Evolutionary conservation across 1,140 invertebrate species (phyloP).

Genomic region (Zaprionus inermis): DNA sequence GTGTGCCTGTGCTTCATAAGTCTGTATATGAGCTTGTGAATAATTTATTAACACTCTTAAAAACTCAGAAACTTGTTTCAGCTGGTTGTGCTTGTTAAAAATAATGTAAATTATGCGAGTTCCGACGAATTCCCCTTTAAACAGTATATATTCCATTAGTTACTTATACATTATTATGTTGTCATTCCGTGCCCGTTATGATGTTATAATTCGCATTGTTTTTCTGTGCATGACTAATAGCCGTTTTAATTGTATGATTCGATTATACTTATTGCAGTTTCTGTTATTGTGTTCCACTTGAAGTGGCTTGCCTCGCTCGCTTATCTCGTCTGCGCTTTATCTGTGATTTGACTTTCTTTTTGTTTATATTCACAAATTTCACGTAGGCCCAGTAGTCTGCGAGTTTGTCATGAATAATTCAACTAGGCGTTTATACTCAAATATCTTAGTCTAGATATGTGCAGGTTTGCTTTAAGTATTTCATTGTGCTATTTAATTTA

Average conservation of each 20-base stretch:
- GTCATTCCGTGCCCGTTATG: constrained; percentile 22
- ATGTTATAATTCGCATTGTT: constrained; percentile 17
- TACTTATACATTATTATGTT: constrained; percentile 21
- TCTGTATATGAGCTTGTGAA: constrained; percentile 10
- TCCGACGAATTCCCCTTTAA: constrained; percentile 27
- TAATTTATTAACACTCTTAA: constrained; percentile 49
- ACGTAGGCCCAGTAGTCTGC: constrained; percentile 17
- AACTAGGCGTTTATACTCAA: constrained; percentile 2
- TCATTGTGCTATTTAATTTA: constrained; percentile 19
- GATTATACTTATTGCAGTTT: constrained; percentile 15
- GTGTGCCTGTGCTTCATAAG: background rate
- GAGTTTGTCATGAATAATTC: constrained; percentile 14
- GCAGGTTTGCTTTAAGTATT: constrained; percentile 9
- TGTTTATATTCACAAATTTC: background rate
- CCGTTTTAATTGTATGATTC: constrained; percentile 41
- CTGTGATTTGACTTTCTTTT: constrained; percentile 30
- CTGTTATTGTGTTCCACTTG: constrained; percentile 11
- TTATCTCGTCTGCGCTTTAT: constrained; percentile 45
- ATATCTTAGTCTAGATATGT: background rate
- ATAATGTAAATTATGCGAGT: constrained; percentile 36
- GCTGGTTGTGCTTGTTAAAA: background rate
- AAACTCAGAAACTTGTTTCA: constrained; percentile 34
- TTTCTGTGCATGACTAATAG: constrained; percentile 58
- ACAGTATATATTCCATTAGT: constrained; percentile 17
- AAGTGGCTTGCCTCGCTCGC: constrained; percentile 23